Evolutionary conservation across 1,140 invertebrate species (phyloP), one percentile per base, ranked within the genome.

Genomic region (Saccostrea cuccullata): DNA sequence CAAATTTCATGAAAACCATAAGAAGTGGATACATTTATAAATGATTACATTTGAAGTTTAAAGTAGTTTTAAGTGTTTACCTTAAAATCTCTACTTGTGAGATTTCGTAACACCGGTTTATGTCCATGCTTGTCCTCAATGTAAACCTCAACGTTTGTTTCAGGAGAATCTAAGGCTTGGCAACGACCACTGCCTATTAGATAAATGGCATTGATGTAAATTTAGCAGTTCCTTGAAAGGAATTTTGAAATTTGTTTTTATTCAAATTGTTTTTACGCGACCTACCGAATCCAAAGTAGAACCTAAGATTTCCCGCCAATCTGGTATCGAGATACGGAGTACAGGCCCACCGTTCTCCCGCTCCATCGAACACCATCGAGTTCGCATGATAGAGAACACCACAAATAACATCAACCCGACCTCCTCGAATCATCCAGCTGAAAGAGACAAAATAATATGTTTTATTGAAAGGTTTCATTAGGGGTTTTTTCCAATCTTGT

Each of bases 211-310:
- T 11, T 82, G 26, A 82, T 36, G 9, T 82, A 30, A 30, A 1
- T 2, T 6, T 64, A 64, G 47, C 8, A n/a, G 3, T n/a, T 20
- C n/a, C 3, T 20, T 82, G 6, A 47, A 47, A 2, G 47, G 6
- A 47, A 47, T 47, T 47, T 47, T 6, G 2, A 47, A 6, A 47
- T 47, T 0, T 47, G 47, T 47, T 6, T 47, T 9, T 47, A 47
- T 47, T 47, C 5, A 47, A 47, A 8, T 47, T 47, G 6, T 23
- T 20, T 83, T 83, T n/a, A 13, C 64, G 5, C 9, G 17, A 87
- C 92, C 88, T 91, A 93, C 94, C 94, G 83, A 93, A 91, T 26
- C 91, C 86, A 82, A 95, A 93, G 86, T 93, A 90, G 85, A 95
- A 95, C 23, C 93, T 90, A 0, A 95, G 89, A 88, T 93, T 94